A percentile compares a stretch with the other conserved stretches of the same genome.
phyloP scores from a whole-genome alignment of 2,113 vertebrate genomes.

The Cebus imitator region DNA sequence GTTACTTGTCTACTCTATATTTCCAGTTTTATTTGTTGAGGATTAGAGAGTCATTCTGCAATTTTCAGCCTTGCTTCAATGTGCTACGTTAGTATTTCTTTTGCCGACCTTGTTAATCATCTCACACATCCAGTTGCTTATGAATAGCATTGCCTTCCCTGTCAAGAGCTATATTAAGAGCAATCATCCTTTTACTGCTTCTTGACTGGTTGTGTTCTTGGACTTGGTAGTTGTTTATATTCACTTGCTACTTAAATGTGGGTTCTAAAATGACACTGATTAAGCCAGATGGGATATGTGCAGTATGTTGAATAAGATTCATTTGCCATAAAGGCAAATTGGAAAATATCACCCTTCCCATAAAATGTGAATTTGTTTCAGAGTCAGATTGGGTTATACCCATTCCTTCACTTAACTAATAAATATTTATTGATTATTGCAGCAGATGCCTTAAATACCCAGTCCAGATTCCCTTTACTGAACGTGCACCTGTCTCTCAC shows the following conservation, averaged over 20 bases:
- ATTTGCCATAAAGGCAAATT: not conserved
- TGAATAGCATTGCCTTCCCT: not conserved
- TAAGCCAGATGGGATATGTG: not conserved
- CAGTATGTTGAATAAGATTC: not conserved
- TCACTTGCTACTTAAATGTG: slow-evolving; percentile 28
- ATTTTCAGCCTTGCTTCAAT: not conserved
- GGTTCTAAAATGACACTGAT: slow-evolving; percentile 5
- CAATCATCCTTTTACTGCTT: not conserved
- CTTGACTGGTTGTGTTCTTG: slow-evolving; percentile 6
- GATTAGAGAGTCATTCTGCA: not conserved
- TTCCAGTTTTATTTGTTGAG: not conserved
- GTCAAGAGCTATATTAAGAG: not conserved
- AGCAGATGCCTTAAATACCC: not conserved
- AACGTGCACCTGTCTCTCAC: not conserved
- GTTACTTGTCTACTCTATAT: not conserved
- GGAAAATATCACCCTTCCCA: not conserved
- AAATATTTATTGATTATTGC: not conserved
- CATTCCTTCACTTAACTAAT: not conserved
- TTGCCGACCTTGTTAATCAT: not conserved
- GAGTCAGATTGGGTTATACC: not conserved
- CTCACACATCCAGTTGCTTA: not conserved
- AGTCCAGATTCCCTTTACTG: not conserved
- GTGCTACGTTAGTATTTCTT: not conserved
- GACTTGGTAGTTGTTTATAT: slow-evolving; percentile 12
- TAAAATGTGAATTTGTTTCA: slow-evolving; percentile 5